Evolutionary conservation across 2,113 vertebrate genomes (phyloP), one percentile per base, ranked within the genome.

Genomic region (Ariopsis seemanni): DNA sequence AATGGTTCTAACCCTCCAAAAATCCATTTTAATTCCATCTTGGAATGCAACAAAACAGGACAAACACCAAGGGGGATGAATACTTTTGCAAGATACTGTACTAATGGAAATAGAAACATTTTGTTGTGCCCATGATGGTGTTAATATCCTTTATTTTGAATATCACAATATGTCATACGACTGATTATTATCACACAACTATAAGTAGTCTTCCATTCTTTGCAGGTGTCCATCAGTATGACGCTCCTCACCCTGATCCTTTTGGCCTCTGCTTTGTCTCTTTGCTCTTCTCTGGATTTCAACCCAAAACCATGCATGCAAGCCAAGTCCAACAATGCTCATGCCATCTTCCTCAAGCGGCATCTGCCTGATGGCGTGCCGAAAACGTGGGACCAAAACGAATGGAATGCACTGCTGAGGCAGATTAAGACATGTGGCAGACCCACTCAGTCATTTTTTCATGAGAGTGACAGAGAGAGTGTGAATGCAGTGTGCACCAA

Each of bases 371-470:
- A 62, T 0, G 94, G 90, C 0, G 83, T 86, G 2, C 95, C 95
- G 0, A 2, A 7, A 0, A 87, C 90, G 1, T 30, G 84, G 0
- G 77, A 95, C 85, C 75, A 90, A 2, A 91, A 92, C 2, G 79
- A 88, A 0, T 96, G 95, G 95, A 48, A 85, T 65, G 60, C 5
- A 0, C 94, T 92, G 86, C 93, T 96, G 72, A 85, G 7, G 77
- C 57, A 87, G 0, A 86, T 92, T 14, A 88, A 90, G 0, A 91
- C 85, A 72, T 95, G 95, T n/a, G 4, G 42, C 63, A 87, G 95
- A 55, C 95, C 95, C 48, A 95, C 94, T 0, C 95, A 96, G 93
- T 96, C 95, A 11, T 96, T 96, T 84, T 91, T 96, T n/a, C 63
- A 62, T 0, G 65, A 82, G 0, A 6, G 34, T 0, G 93, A 95